A percentile compares a stretch with the other conserved stretches of the same genome.
phyloP scores from a whole-genome alignment of 2,888 invertebrate species.

The Augiades crinisus region DNA sequence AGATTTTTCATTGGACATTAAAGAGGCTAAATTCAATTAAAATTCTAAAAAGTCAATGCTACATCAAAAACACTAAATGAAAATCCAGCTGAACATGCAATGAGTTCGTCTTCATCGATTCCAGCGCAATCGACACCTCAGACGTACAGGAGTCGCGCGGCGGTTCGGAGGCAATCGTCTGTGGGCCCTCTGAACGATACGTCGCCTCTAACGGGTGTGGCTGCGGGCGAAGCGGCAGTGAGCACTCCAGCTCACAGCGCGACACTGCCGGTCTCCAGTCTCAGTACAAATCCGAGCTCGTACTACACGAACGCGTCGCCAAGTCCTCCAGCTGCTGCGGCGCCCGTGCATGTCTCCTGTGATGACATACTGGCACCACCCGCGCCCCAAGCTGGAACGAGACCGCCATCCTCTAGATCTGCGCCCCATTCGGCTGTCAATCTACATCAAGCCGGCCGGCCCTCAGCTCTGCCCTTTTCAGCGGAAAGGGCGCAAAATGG shows the following conservation, averaged over 20 bases:
- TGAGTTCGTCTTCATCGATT: conserved; percentile 41
- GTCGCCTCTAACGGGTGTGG: conserved; percentile 64
- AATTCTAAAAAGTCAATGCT: neutral
- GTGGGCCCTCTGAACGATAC: conserved; percentile 82
- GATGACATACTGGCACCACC: conserved; percentile 69
- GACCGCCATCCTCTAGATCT: conserved; percentile 67
- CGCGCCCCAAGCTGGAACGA: conserved; percentile 51
- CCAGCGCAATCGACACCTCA: conserved; percentile 84
- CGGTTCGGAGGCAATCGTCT: conserved; percentile 83
- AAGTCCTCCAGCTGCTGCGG: conserved; percentile 75
- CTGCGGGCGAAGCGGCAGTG: conserved; percentile 61
- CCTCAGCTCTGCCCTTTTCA: conserved; percentile 58
- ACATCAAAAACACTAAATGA: neutral
- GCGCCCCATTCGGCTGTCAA: conserved; percentile 76
- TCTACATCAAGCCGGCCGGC: conserved; percentile 67
- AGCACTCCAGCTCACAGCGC: conserved; percentile 75
- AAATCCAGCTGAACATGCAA: neutral
- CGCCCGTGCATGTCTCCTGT: conserved; percentile 68
- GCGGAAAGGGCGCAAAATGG: conserved; percentile 56
- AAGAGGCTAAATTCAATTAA: neutral
- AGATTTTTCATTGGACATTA: neutral
- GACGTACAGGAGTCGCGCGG: conserved; percentile 80
- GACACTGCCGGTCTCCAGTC: conserved; percentile 78
- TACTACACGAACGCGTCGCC: conserved; percentile 84
- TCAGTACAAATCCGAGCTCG: conserved; percentile 77